Percentiles rank a stretch among this genome's conserved stretches.
Evolutionary conservation across 1,140 invertebrate genomes (phyloP).

Genomic region (Ladona fulva): DNA sequence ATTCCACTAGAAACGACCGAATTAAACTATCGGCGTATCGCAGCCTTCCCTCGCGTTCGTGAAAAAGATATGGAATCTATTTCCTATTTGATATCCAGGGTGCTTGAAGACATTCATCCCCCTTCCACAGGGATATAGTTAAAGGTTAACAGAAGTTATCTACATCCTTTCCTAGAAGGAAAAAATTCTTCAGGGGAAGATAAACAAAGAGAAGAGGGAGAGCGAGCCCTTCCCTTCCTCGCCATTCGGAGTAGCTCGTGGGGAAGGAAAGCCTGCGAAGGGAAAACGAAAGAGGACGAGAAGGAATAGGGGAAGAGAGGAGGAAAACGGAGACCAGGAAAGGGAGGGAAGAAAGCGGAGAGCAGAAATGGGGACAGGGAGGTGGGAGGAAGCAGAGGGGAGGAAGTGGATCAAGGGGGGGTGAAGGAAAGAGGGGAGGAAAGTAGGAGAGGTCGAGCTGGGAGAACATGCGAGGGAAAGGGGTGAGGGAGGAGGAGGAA

Average conservation of each 20-base stretch:
- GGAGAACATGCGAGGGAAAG: not conserved
- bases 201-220: not conserved
- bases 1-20: too few species aligned
- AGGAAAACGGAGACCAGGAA: not conserved
- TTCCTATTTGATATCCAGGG: too few species aligned
- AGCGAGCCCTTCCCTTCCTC: not conserved
- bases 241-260: not conserved
- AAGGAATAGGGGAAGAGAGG: not conserved
- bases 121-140: too few species aligned
- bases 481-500: not conserved
- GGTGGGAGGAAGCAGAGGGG: not conserved
- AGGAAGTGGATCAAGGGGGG: not conserved
- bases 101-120: too few species aligned
- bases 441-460: not conserved
- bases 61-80: too few species aligned
- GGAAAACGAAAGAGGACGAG: not conserved
- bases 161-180: not conserved
- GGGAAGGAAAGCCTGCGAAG: not conserved
- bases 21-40: too few species aligned
- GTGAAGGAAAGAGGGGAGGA: not conserved
- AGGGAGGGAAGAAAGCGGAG: not conserved
- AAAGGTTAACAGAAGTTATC: too few species aligned
- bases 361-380: not conserved
- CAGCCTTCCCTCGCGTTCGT: too few species aligned
- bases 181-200: not conserved